Base-by-base conservation (phyloP, 2,888 invertebrate genomes). In the Leptopilina syphax region DNA sequence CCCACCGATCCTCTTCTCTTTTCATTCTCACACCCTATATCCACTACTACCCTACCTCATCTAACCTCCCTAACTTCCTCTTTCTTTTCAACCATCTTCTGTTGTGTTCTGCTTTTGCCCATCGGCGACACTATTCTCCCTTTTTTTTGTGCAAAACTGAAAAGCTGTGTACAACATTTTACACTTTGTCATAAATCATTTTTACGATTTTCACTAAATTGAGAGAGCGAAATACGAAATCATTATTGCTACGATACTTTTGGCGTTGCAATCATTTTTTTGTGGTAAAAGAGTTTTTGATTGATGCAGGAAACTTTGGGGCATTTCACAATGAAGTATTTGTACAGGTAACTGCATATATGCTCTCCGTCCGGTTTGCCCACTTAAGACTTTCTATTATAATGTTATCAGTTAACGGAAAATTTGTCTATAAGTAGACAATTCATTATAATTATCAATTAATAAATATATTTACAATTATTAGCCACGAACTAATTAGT, bases 1-100 rank as follows among this genome's bases (percentile, higher is more conserved):
- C 76, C 50, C 60, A n/a, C 81, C 6, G 24, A 44, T 65, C 63
- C 78, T 47, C 68, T 77, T 82, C 78, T 47, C 68, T 77, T 82
- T 76, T 67, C 77, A 47, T 82, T 67, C 79, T 76, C 76, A 47
- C 78, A 65, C 77, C 78, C 67, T 80, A 34, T 63, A 57, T 68
- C 65, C 79, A 50, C 77, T 73, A 77, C 50, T 44, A 8, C 44
- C 8, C 44, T 63, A 65, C 13, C 79, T 65, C 67, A 60, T 65
- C 65, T 54, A 50, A 67, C 65, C 13, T 66, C 41, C 68, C 65
- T 76, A 24, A 24, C 76, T 68, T 68, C 67, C 79, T 47, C 73
- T 78, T 76, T 67, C 57, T 57, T 73, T 73, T 54, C 70, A n/a
- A 34, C 73, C 57, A 73, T 57, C 73, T 73, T 73, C 73, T 10